Conservation (phyloP, 2,888 invertebrate genomes). For the Drosophila testacea region DNA sequence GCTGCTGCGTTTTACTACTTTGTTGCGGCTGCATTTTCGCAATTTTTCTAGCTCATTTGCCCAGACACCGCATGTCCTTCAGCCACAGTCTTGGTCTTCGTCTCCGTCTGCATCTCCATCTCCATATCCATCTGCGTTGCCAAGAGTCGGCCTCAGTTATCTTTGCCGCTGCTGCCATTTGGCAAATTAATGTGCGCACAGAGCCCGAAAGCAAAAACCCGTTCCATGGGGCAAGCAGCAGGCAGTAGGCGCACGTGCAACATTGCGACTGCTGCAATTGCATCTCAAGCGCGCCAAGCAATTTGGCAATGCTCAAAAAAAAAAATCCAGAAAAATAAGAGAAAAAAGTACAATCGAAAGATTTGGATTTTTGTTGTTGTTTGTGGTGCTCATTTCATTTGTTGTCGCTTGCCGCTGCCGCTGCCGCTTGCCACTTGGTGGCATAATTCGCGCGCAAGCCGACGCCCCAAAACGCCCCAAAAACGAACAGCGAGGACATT, state of each 20-base stretch:
- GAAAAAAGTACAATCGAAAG: conserved; percentile 41
- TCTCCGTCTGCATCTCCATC: conserved; percentile 10
- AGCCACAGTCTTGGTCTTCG: conserved; percentile 41
- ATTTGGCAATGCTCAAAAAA: conserved; percentile 57
- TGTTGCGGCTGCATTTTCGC: conserved; percentile 61
- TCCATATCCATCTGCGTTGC: conserved; percentile 9
- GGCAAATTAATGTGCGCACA: conserved; percentile 71
- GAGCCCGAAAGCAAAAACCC: conserved; percentile 57
- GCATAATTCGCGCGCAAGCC: conserved; percentile 73
- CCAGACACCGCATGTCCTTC: conserved; percentile 73
- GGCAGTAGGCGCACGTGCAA: conserved; percentile 64
- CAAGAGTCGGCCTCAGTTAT: conserved; percentile 43
- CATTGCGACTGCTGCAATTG: conserved; percentile 54
- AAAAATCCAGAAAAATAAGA: conserved; percentile 35
- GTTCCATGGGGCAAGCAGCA: conserved; percentile 47
- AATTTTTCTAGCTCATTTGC: conserved; percentile 75
- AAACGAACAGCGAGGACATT: conserved; percentile 40
- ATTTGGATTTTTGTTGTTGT: conserved; percentile 27
- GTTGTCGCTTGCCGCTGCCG: conserved; percentile 27
- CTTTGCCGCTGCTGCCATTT: conserved; percentile 58
- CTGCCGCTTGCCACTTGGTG: conserved; percentile 49
- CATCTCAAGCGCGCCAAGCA: conserved; percentile 55
- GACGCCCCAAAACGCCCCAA: conserved; percentile 59
- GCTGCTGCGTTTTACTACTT: conserved; percentile 48
- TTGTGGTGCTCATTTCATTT: conserved; percentile 51